Evolutionary conservation across 1,140 invertebrate species (phyloP).

Genomic region (Mizuhopecten yessoensis): DNA sequence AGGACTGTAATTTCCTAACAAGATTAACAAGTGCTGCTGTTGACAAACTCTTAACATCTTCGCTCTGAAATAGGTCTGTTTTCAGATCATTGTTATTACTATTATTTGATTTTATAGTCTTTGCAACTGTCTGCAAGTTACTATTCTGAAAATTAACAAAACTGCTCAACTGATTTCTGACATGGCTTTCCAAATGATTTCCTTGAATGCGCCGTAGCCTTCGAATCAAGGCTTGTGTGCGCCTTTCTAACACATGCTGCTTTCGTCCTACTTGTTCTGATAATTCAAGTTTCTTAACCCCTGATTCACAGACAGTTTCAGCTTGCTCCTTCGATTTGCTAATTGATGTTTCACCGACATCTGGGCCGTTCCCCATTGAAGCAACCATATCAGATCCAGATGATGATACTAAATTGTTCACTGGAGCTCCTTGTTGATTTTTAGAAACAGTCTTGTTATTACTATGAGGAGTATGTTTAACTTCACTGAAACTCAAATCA

Average conservation of each 20-base stretch:
- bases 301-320: neutral
- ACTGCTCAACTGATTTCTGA: constrained; percentile 89
- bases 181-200: constrained; percentile 88
- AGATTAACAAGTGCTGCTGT: constrained; percentile 85
- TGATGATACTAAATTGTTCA: neutral
- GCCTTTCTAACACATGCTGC: constrained; percentile 87
- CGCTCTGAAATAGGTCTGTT: constrained; percentile 82
- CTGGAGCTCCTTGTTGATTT: neutral
- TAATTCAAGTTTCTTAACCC: constrained; percentile 46
- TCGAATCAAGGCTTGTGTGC: constrained; percentile 88
- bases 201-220: constrained; percentile 90
- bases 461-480: neutral
- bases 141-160: constrained; percentile 89
- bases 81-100: constrained; percentile 72
- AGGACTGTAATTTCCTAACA: constrained; percentile 85
- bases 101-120: constrained; percentile 62
- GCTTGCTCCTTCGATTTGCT: constrained; percentile 16
- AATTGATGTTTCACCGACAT: constrained; percentile 31
- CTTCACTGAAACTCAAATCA: neutral
- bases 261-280: constrained; percentile 73
- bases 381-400: constrained; percentile 59
- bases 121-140: constrained; percentile 80
- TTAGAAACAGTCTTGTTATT: neutral
- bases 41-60: constrained; percentile 84
- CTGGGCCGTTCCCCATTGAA: constrained; percentile 43